Evolutionary conservation across 2,797 vertebrate species (phyloP).

Genomic region (Hylomyscus alleni): DNA sequence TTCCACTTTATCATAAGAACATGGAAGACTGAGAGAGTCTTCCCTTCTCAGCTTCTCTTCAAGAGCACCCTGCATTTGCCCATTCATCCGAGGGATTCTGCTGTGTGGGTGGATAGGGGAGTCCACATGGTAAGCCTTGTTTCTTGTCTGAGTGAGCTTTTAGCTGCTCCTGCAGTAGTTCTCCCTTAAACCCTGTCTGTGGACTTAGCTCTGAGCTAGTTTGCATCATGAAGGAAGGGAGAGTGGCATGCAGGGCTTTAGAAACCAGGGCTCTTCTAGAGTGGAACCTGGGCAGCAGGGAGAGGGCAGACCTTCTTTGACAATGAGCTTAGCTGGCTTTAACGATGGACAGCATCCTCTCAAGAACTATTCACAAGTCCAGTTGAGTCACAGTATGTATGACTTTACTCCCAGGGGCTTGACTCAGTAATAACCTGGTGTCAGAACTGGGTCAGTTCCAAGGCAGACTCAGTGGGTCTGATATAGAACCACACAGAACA

Average conservation of each 20-base stretch:
- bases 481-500: not conserved
- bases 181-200: accelerated
- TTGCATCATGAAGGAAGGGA: not conserved
- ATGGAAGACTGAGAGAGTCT: not conserved
- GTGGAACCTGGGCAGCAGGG: not conserved
- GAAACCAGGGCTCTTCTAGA: not conserved
- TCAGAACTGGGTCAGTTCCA: not conserved
- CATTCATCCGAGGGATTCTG: not conserved
- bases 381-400: accelerated
- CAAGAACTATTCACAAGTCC: accelerated
- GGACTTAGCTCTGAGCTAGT: not conserved
- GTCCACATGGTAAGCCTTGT: too few species aligned
- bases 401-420: too few species aligned
- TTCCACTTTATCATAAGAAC: not conserved
- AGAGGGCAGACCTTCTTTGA: not conserved
- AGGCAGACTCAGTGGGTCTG: not conserved
- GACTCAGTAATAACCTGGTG: too few species aligned
- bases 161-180: not conserved
- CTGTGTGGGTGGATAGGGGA: not conserved
- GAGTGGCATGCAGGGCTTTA: not conserved
- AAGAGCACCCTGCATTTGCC: not conserved
- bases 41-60: not conserved
- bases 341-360: not conserved
- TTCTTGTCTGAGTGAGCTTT: too few species aligned
- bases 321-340: not conserved